Conservation (phyloP, 2,797 vertebrate species). For the Limnodromus scolopaceus region DNA sequence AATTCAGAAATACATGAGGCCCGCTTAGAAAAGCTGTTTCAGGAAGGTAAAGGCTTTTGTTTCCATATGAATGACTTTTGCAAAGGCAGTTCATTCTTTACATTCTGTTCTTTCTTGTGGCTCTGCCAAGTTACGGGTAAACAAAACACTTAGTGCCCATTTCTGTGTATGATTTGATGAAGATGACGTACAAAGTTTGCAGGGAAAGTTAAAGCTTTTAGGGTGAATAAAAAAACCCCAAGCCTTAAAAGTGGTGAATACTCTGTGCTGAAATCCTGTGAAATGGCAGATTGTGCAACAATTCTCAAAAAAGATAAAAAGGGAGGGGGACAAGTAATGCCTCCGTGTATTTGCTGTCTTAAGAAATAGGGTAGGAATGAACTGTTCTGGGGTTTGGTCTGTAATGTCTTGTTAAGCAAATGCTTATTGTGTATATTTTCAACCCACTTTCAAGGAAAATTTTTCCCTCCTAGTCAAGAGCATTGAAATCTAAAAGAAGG, state of each 20-base stretch:
- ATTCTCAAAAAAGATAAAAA: not conserved
- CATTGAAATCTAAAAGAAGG: not conserved
- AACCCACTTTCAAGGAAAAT: not conserved
- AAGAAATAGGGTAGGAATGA: slow-evolving; percentile 1
- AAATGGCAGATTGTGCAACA: slow-evolving; percentile 32
- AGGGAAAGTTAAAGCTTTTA: slow-evolving; percentile 60
- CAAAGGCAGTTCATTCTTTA: slow-evolving; percentile 63
- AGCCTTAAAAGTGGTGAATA: not conserved
- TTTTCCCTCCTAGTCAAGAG: not conserved
- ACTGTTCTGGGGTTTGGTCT: not conserved
- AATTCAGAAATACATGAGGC: slow-evolving; percentile 30
- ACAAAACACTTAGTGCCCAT: slow-evolving; percentile 59
- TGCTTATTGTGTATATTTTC: not conserved
- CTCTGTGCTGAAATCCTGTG: not conserved
- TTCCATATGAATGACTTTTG: slow-evolving; percentile 41
- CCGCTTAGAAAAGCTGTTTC: slow-evolving; percentile 16
- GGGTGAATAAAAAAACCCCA: not conserved
- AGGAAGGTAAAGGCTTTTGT: slow-evolving; percentile 65
- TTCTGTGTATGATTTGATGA: slow-evolving; percentile 55
- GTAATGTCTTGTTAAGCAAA: not conserved
- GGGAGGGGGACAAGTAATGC: not conserved
- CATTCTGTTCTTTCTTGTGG: slow-evolving; percentile 65
- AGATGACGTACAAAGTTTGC: slow-evolving; percentile 41
- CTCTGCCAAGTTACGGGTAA: slow-evolving; percentile 58
- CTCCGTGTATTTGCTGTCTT: not conserved